A percentile compares a stretch with the other conserved stretches of the same genome.
Evolutionary conservation across 1,140 invertebrate species (phyloP).

Genomic region (Zaprionus vittiger): DNA sequence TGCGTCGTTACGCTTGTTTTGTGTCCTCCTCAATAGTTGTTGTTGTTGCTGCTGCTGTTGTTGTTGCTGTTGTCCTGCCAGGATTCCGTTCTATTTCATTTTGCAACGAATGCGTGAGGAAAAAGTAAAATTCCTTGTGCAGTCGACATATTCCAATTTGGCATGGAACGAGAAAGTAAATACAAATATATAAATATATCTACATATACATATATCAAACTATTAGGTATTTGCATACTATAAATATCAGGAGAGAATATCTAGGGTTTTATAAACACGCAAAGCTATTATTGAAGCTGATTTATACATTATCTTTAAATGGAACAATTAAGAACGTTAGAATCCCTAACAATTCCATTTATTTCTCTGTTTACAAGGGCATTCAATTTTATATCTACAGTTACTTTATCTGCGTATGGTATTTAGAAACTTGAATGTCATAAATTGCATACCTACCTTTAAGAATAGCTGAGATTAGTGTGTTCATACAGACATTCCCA

Average conservation of each 20-base stretch:
- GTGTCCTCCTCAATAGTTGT: constrained; percentile 15
- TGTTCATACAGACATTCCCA: not conserved
- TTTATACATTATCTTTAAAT: too few relatives aligned
- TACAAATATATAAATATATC: not conserved
- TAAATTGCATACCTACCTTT: not conserved
- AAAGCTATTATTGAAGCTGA: too few relatives aligned
- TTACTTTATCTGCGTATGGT: not conserved
- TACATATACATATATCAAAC: not conserved
- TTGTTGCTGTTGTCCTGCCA: not conserved
- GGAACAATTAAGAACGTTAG: too few relatives aligned
- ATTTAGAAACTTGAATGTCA: not conserved
- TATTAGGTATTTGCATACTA: too few relatives aligned
- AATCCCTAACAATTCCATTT: too few relatives aligned
- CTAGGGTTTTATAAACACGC: too few relatives aligned
- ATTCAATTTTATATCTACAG: too few relatives aligned
- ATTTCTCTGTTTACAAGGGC: too few relatives aligned
- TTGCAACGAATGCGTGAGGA: not conserved
- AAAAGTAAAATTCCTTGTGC: not conserved
- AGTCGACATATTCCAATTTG: too few relatives aligned
- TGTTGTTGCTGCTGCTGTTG: not conserved
- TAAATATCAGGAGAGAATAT: too few relatives aligned
- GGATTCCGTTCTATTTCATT: constrained; percentile 9
- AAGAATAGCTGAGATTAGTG: not conserved
- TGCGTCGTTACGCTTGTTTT: constrained; percentile 28
- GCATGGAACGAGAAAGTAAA: not conserved